Conservation (phyloP, 1,140 invertebrate genomes). For the Leptopilina clavipes region DNA sequence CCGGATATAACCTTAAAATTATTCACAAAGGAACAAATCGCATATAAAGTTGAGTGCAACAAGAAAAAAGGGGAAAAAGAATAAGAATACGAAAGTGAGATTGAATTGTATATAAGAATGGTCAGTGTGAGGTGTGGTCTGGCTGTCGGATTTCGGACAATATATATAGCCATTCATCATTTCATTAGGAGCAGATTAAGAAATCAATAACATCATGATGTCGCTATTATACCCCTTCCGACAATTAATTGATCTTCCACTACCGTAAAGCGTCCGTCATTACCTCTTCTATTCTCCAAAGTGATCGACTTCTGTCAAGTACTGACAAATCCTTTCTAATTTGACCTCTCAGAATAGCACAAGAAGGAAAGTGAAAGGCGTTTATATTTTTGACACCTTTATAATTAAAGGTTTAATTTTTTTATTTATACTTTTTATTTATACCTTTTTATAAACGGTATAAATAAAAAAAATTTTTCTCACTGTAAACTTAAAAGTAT, state of each 20-base stretch:
- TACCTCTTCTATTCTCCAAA: slow-evolving; percentile 47
- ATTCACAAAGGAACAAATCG: too few relatives aligned
- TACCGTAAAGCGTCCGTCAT: slow-evolving; percentile 40
- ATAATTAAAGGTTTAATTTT: too few relatives aligned
- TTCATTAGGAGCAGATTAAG: slow-evolving; percentile 60
- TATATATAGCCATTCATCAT: slow-evolving; percentile 62
- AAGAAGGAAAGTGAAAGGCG: slow-evolving; percentile 35
- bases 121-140: neutral
- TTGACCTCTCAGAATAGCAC: neutral
- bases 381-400: too few relatives aligned
- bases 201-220: slow-evolving; percentile 58
- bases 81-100: neutral
- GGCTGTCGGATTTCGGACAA: slow-evolving; percentile 49
- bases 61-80: too few relatives aligned
- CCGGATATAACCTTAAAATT: too few relatives aligned
- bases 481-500: too few relatives aligned
- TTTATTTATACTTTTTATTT: too few relatives aligned
- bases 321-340: slow-evolving; percentile 44
- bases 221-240: slow-evolving; percentile 50
- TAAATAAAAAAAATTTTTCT: too few relatives aligned
- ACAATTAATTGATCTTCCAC: slow-evolving; percentile 56
- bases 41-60: too few relatives aligned
- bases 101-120: neutral
- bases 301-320: slow-evolving; percentile 52
- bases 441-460: too few relatives aligned